Percentiles rank a stretch among this genome's conserved stretches.
These are phyloP conservation scores for Trissolcus japonicus DNA, from an alignment of 2,888 invertebrate genomes.

Conservation along the genomic window DNA sequence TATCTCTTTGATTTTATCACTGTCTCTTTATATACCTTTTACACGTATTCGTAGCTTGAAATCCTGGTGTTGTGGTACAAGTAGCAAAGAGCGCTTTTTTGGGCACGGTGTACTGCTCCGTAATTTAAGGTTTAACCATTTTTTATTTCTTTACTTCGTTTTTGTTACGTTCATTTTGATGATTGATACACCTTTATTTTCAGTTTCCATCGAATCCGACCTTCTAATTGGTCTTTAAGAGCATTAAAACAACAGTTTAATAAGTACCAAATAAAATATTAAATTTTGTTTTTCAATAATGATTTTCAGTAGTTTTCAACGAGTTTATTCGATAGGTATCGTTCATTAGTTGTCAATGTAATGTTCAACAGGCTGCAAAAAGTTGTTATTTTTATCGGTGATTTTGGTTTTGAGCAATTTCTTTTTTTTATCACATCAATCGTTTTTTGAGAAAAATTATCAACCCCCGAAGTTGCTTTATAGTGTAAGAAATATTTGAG, in stretches of 20 bases:
- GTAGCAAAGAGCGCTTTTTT: constrained; percentile 72
- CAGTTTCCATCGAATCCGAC: constrained; percentile 63
- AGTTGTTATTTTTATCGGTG: constrained; percentile 16
- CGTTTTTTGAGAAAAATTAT: background rate
- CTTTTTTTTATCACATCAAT: background rate
- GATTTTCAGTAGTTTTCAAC: constrained; percentile 35
- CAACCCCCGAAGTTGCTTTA: constrained; percentile 35
- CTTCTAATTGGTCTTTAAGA: constrained; percentile 49
- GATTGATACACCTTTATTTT: constrained; percentile 65
- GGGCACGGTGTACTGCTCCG: constrained; percentile 71
- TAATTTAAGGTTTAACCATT: constrained; percentile 59
- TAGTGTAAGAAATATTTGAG: constrained; percentile 45
- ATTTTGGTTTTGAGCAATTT: background rate
- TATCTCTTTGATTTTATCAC: constrained; percentile 58
- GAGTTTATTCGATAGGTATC: constrained; percentile 36
- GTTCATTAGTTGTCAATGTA: constrained; percentile 36
- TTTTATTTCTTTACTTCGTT: background rate
- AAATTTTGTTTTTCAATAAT: constrained; percentile 12
- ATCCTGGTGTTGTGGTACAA: constrained; percentile 73
- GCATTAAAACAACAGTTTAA: constrained; percentile 44
- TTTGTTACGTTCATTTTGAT: constrained; percentile 53
- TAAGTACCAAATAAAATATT: constrained; percentile 40
- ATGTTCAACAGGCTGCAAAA: constrained; percentile 50
- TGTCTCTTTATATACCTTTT: constrained; percentile 58
- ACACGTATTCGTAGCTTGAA: constrained; percentile 69